Evolutionary conservation across 1,140 invertebrate species (phyloP), one percentile per base, ranked within the genome.

Genomic region (Polypedilum pembai): DNA sequence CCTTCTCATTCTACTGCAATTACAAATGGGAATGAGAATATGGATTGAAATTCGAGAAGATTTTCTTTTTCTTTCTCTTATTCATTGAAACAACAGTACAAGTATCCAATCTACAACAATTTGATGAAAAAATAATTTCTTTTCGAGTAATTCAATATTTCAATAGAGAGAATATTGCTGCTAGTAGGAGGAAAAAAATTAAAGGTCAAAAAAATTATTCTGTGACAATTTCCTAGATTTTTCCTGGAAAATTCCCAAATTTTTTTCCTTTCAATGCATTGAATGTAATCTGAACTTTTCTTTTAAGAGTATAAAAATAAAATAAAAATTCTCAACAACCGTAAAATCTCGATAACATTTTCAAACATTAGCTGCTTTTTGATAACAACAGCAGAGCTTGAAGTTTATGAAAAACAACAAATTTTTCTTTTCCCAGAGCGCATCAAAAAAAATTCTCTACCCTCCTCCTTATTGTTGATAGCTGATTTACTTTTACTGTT

Each of bases 321-420:
- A n/a, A n/a, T n/a, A n/a, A n/a, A 45, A 45, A 56, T n/a, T 1
- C n/a, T 56, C 45, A 56, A 12, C 45, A 56, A 12, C 12, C 12
- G n/a, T 15, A 15, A 56, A 56, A 56, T 56, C 45, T 56, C 45
- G 45, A 56, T 56, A 56, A 56, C 45, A 56, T 56, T n/a, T n/a
- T n/a, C 45, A 56, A 56, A 56, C 45, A 56, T 56, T 56, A 56
- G 45, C 45, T 56, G 45, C 45, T 56, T 56, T 56, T 56, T 56
- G 45, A 56, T 56, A 56, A 56, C 45, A 56, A 1, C n/a, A n/a
- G n/a, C 12, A 56, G 45, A 56, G 45, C 12, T 12, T n/a, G 45
- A 56, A 56, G n/a, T 56, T 56, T 56, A 56, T 56, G 12, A 56
- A 56, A 56, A 56, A 56, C 45, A 56, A 56, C 45, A 56, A 56